These are phyloP conservation scores for Theodoxus fluviatilis DNA, from an alignment of 2,888 invertebrate genomes.

Conservation along the genomic window DNA sequence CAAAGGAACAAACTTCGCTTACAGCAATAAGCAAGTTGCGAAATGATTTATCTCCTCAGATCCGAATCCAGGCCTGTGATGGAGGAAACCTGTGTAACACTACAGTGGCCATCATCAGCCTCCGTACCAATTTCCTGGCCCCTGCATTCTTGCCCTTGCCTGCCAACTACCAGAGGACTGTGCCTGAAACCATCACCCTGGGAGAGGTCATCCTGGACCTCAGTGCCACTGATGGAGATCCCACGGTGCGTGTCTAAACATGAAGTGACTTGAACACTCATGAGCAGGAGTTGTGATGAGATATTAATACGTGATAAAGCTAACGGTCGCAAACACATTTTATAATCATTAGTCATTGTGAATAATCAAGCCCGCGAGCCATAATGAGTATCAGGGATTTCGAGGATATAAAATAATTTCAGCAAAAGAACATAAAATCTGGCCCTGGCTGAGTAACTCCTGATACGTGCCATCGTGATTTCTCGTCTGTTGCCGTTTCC, in stretches of 20 bases:
- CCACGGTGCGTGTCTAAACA: slow-evolving; percentile 39
- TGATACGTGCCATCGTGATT: too few relatives aligned
- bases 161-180: slow-evolving; percentile 32
- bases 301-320: not conserved
- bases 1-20: not conserved
- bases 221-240: slow-evolving; percentile 48
- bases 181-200: slow-evolving; percentile 43
- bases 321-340: not conserved
- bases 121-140: slow-evolving; percentile 48
- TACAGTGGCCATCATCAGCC: slow-evolving; percentile 41
- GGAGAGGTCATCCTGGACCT: slow-evolving; percentile 49
- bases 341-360: slow-evolving; percentile 14
- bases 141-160: slow-evolving; percentile 40
- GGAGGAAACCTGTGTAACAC: slow-evolving; percentile 46
- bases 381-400: too few relatives aligned
- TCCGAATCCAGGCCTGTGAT: slow-evolving; percentile 58
- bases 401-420: too few relatives aligned
- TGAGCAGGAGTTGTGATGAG: not conserved
- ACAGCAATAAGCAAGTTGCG: not conserved
- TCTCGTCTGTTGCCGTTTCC: too few relatives aligned
- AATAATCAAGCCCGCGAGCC: too few relatives aligned
- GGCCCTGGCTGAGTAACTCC: too few relatives aligned
- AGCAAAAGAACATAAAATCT: too few relatives aligned
- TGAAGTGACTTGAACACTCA: not conserved
- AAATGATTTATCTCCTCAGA: slow-evolving; percentile 37